phyloP scores from a whole-genome alignment of 2,888 invertebrate genomes.

The Eupithecia subumbrata region DNA sequence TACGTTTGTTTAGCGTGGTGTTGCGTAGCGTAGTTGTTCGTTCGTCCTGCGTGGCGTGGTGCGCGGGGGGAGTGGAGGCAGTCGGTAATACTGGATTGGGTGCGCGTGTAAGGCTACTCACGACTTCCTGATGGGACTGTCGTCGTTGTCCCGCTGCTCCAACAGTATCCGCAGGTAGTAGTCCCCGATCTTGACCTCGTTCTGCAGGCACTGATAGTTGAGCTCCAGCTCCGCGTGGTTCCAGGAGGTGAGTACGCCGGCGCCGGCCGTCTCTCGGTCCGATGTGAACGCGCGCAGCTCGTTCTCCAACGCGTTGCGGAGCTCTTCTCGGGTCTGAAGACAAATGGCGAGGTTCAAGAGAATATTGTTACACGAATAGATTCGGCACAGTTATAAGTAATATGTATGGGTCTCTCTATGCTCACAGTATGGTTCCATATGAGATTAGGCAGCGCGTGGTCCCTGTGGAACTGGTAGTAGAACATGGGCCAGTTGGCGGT shows the following conservation, averaged over 20 bases:
- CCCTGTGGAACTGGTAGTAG: conserved; percentile 96
- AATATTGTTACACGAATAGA: too few species aligned
- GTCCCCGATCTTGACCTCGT: conserved; percentile 99
- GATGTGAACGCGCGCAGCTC: conserved; percentile 95
- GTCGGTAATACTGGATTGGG: too few species aligned
- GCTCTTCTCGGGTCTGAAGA: conserved; percentile 94
- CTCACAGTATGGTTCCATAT: conserved; percentile 99
- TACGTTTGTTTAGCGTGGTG: too few species aligned
- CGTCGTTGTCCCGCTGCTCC: conserved; percentile 94
- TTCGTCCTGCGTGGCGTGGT: too few species aligned
- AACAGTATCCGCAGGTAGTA: conserved; percentile 97
- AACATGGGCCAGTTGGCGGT: conserved; percentile 96
- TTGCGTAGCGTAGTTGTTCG: too few species aligned
- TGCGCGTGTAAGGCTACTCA: conserved; percentile 78
- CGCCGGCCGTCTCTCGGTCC: conserved; percentile 94
- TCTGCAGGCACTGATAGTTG: conserved; percentile 95
- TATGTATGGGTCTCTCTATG: neutral
- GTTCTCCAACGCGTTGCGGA: conserved; percentile 95
- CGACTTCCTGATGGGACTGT: conserved; percentile 95
- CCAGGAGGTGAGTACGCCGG: conserved; percentile 96
- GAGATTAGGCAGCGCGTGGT: conserved; percentile 97
- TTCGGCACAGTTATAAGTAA: neutral
- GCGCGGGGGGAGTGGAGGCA: too few species aligned
- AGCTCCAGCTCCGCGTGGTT: conserved; percentile 99
- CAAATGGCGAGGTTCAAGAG: neutral